Evolutionary conservation across 2,113 vertebrate genomes (phyloP).

Genomic region (Rhabdomys dilectus): DNA sequence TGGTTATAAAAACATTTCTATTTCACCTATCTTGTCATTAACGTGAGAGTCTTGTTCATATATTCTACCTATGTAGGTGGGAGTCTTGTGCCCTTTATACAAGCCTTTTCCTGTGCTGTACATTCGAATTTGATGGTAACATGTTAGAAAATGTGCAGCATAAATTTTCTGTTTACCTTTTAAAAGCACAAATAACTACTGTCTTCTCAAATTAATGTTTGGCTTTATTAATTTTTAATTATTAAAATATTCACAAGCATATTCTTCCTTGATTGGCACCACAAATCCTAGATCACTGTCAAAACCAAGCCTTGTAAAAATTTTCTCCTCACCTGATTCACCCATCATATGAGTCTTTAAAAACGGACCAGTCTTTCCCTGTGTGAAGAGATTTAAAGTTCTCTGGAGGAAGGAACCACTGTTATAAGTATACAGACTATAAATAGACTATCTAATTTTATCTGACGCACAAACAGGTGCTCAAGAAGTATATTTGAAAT

Average conservation of each 20-base stretch:
- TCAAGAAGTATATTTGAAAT: not conserved
- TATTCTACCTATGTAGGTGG: not conserved
- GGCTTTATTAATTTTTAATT: not conserved
- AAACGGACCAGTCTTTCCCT: not conserved
- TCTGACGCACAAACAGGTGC: not conserved
- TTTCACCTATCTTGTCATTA: too few species aligned
- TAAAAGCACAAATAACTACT: not conserved
- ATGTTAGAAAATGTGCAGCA: not conserved
- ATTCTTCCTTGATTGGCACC: not conserved
- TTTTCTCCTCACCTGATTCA: not conserved
- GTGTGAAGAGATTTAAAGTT: not conserved
- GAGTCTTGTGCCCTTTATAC: not conserved
- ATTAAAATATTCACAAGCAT: not conserved
- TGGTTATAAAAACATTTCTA: too few species aligned
- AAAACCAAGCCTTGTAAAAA: not conserved
- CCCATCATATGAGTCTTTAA: not conserved
- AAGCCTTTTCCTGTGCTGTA: not conserved
- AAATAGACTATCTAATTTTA: not conserved
- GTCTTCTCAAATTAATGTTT: not conserved
- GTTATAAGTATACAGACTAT: not conserved
- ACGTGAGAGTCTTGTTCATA: too few species aligned
- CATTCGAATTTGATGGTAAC: not conserved
- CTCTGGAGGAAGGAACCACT: not conserved
- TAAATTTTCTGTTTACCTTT: not conserved
- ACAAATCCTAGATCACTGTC: too few species aligned